Percentiles rank a stretch among this genome's conserved stretches.
These are phyloP conservation scores for Agriopis leucophaearia DNA, from an alignment of 2,888 invertebrate species.

Conservation along the genomic window DNA sequence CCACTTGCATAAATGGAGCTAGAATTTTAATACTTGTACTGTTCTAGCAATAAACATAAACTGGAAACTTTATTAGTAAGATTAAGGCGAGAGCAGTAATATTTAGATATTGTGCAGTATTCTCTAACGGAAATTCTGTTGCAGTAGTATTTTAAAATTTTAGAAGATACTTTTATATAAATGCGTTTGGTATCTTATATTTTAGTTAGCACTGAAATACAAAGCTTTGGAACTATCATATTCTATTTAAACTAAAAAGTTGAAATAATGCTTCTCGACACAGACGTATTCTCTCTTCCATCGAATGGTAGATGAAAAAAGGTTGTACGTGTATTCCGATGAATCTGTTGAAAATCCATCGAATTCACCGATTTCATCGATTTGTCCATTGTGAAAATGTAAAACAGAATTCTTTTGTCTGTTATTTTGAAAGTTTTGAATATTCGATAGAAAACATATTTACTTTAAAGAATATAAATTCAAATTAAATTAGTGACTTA, in stretches of 20 bases:
- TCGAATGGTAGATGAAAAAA: conserved; percentile 2
- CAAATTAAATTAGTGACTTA: too few relatives aligned
- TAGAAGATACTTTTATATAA: not conserved
- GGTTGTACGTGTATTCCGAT: not conserved
- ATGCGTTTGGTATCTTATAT: not conserved
- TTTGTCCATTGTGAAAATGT: not conserved
- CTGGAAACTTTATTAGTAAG: conserved; percentile 38
- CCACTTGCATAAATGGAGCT: conserved; percentile 23
- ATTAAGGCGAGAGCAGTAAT: conserved; percentile 24
- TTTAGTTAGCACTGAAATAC: not conserved
- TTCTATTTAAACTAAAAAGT: not conserved
- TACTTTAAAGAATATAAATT: too few relatives aligned
- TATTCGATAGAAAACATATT: not conserved
- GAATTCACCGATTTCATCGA: not conserved
- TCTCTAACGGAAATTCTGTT: conserved; percentile 19
- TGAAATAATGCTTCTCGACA: not conserved
- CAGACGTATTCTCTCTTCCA: not conserved
- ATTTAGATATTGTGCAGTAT: conserved; percentile 14
- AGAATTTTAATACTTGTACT: conserved; percentile 28
- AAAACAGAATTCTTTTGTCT: not conserved
- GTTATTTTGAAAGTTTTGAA: not conserved
- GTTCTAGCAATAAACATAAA: conserved; percentile 28
- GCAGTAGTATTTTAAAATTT: conserved; percentile 9
- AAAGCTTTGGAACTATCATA: not conserved
- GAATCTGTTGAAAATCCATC: not conserved